Evolutionary conservation across 2,113 vertebrate genomes (phyloP).

Genomic region (Pongo pygmaeus): DNA sequence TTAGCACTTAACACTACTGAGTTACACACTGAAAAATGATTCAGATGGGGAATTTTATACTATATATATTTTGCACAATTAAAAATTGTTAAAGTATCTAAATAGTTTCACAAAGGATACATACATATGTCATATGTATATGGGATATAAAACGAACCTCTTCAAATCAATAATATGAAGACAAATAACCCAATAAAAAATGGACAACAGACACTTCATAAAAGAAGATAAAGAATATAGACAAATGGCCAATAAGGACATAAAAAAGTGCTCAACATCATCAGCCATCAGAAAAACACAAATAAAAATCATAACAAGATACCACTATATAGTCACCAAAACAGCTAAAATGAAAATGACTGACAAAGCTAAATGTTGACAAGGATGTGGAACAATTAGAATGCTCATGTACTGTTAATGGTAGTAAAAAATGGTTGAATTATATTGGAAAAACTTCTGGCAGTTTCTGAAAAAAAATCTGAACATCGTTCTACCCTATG

Average conservation of each 20-base stretch:
- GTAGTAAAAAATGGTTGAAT: background rate
- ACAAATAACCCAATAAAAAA: background rate
- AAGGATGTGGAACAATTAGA: background rate
- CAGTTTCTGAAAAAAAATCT: background rate
- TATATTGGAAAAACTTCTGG: background rate
- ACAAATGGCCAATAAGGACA: background rate
- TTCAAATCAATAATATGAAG: background rate
- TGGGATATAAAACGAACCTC: background rate
- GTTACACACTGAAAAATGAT: background rate
- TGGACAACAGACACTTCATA: background rate
- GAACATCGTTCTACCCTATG: background rate
- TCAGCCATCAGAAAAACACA: background rate
- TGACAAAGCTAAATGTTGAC: background rate
- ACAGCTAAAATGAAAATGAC: background rate
- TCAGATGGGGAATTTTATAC: background rate
- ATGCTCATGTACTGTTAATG: fast-evolving
- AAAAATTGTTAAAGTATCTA: background rate
- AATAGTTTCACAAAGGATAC: background rate
- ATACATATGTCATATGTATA: no score
- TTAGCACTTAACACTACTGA: background rate
- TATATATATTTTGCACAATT: background rate
- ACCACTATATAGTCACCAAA: background rate
- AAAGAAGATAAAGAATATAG: background rate
- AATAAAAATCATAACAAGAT: background rate
- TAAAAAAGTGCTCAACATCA: no score